These are phyloP conservation scores for Sitophilus oryzae DNA, from an alignment of 1,140 invertebrate species.

Conservation along the genomic window DNA sequence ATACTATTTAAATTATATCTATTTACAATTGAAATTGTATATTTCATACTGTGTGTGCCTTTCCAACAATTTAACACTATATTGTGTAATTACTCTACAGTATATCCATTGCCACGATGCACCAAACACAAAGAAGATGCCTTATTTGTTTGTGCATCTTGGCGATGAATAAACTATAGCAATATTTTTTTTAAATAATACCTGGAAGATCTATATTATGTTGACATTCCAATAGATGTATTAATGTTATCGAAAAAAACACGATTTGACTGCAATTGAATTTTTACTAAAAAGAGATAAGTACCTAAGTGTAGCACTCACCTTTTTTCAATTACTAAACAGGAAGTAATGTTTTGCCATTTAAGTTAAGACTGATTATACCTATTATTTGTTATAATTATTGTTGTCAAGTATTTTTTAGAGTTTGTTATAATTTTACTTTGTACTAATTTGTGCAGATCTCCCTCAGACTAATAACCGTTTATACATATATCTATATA, in stretches of 20 bases:
- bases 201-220: constrained; percentile 7
- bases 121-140: background rate
- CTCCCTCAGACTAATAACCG: constrained; percentile 14
- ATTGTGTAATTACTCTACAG: background rate
- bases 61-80: background rate
- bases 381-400: constrained; percentile 22
- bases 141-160: background rate
- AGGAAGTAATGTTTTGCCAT: constrained; percentile 23
- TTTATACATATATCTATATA: background rate
- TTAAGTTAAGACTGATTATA: constrained; percentile 27
- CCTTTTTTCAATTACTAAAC: constrained; percentile 4
- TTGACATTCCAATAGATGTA: constrained; percentile 24
- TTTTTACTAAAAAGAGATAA: no score
- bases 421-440: constrained; percentile 23
- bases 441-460: constrained; percentile 11
- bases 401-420: constrained; percentile 25
- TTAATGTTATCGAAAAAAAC: constrained; percentile 9
- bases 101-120: background rate
- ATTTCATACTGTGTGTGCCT: no score
- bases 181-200: background rate
- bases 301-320: background rate
- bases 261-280: constrained; percentile 18
- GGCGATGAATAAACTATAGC: background rate
- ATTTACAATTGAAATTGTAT: no score
- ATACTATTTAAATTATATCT: no score